These are phyloP conservation scores for Ptyas mucosa DNA, from an alignment of 2,113 vertebrate genomes.

Conservation along the genomic window DNA sequence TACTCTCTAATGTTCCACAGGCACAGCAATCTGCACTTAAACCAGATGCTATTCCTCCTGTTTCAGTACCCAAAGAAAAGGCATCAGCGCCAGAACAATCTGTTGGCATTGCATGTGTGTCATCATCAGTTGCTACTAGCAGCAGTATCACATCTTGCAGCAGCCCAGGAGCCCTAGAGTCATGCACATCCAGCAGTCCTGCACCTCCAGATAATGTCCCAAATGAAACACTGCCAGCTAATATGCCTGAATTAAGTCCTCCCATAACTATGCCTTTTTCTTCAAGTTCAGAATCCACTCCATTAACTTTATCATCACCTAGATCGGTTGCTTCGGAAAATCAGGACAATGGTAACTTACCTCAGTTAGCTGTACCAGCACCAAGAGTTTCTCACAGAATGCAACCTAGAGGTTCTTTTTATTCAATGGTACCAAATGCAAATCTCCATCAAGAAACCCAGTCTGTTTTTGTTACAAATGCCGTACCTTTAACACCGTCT, in stretches of 20 bases:
- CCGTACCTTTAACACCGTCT: constrained; percentile 75
- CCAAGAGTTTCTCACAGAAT: constrained; percentile 86
- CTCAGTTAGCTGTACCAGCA: constrained; percentile 87
- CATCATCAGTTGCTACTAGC: constrained; percentile 57
- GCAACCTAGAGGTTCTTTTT: constrained; percentile 91
- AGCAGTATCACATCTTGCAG: constrained; percentile 69
- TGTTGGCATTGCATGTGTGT: constrained; percentile 37
- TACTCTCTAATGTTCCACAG: constrained; percentile 70
- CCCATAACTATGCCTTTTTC: constrained; percentile 76
- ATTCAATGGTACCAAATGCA: constrained; percentile 82
- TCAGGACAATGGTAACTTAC: constrained; percentile 86
- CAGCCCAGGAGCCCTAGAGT: constrained; percentile 66
- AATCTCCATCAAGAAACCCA: constrained; percentile 82
- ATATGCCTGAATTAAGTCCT: constrained; percentile 72
- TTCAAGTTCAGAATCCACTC: constrained; percentile 79
- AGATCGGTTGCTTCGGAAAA: constrained; percentile 78
- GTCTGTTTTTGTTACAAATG: constrained; percentile 89
- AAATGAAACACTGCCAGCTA: constrained; percentile 74
- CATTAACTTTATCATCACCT: constrained; percentile 73
- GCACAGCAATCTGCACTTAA: constrained; percentile 76
- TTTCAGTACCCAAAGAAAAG: constrained; percentile 81
- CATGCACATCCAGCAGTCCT: constrained; percentile 58
- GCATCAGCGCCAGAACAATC: constrained; percentile 67
- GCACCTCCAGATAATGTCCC: constrained; percentile 51
- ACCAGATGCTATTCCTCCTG: constrained; percentile 73